Evolutionary conservation across 1,140 invertebrate species (phyloP).

Genomic region (Hestina assimilis): DNA sequence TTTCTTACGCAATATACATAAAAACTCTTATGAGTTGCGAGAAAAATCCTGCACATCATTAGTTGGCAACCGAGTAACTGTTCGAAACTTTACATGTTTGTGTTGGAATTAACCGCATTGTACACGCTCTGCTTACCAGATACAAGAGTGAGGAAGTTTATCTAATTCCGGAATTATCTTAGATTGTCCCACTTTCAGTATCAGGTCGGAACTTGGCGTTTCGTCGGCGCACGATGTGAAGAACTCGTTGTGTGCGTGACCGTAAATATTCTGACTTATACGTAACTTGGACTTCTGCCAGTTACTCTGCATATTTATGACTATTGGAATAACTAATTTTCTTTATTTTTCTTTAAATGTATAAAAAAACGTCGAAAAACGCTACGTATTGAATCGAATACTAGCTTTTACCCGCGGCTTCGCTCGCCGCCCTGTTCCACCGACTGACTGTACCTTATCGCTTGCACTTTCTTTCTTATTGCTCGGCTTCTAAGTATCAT

Average conservation of each 20-base stretch:
- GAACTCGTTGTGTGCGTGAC: slow-evolving; percentile 11
- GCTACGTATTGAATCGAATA: no score
- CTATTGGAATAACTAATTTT: slow-evolving; percentile 17
- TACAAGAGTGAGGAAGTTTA: slow-evolving; percentile 20
- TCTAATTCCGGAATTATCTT: slow-evolving; percentile 27
- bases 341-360: no score
- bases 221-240: slow-evolving; percentile 10
- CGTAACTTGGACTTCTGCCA: slow-evolving; percentile 24
- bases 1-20: no score
- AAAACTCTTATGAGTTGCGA: no score
- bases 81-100: slow-evolving; percentile 6
- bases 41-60: background rate
- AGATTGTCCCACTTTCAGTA: slow-evolving; percentile 30
- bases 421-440: no score
- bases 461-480: no score
- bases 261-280: slow-evolving; percentile 31
- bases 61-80: background rate
- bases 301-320: slow-evolving; percentile 23
- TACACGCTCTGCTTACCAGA: slow-evolving; percentile 23
- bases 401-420: no score
- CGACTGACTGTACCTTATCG: no score
- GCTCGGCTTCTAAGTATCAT: no score
- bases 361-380: no score
- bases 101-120: slow-evolving; percentile 10
- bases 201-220: slow-evolving; percentile 15